Percentiles rank a stretch among this genome's conserved stretches.
phyloP scores from a whole-genome alignment of 2,113 vertebrate genomes.

The Spheniscus mendiculus region DNA sequence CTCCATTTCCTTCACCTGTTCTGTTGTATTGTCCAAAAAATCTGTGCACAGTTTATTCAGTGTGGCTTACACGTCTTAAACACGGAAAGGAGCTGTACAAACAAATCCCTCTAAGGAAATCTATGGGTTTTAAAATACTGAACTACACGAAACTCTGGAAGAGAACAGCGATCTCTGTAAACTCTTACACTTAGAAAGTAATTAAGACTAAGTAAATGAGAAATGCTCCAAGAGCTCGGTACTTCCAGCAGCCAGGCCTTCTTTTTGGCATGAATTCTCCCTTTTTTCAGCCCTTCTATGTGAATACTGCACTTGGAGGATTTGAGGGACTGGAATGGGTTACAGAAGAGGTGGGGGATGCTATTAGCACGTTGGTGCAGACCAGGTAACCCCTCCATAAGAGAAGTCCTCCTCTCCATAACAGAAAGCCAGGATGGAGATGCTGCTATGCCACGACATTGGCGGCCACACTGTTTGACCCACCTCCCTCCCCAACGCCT shows the following conservation, averaged over 20 bases:
- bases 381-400: not conserved
- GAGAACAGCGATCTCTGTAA: not conserved
- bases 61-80: not conserved
- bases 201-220: conserved; percentile 20
- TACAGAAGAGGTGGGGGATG: not conserved
- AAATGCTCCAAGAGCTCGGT: not conserved
- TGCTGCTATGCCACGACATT: not conserved
- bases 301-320: not conserved
- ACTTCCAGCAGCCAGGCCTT: not conserved
- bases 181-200: not conserved
- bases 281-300: not conserved
- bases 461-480: not conserved
- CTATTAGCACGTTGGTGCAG: not conserved
- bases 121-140: not conserved
- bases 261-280: not conserved
- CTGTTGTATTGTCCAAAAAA: not conserved
- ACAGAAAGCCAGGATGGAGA: not conserved
- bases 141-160: not conserved
- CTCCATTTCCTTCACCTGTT: conserved; percentile 33
- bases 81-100: not conserved
- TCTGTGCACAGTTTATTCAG: not conserved
- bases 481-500: not conserved
- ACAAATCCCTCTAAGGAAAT: conserved; percentile 44
- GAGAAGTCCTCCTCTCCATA: not conserved
- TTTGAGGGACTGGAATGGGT: not conserved